Evolutionary conservation across 2,797 vertebrate species (phyloP).

Genomic region (Poeciliopsis presidionis): DNA sequence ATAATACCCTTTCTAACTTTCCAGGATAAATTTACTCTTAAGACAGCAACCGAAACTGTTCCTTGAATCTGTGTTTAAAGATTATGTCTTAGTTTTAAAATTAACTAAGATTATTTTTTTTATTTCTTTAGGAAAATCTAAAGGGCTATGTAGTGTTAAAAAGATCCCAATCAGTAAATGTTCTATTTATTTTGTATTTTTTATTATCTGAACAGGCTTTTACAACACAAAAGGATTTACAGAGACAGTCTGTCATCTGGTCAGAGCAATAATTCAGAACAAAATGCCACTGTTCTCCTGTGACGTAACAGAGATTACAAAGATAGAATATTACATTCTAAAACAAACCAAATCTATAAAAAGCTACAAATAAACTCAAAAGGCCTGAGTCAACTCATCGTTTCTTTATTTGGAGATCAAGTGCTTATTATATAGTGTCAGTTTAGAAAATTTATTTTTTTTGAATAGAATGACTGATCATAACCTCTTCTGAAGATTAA

Average conservation of each 20-base stretch:
- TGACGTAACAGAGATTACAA: constrained; percentile 43
- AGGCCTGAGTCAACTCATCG: constrained; percentile 7
- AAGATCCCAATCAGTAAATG: constrained; percentile 7
- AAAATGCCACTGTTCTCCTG: constrained; percentile 32
- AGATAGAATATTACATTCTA: constrained; percentile 12
- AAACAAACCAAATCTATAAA: constrained; percentile 19
- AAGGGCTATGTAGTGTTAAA: constrained; percentile 4
- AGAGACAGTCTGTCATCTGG: constrained; percentile 38
- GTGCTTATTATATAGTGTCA: background rate
- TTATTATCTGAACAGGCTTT: constrained; percentile 28
- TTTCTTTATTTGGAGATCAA: background rate
- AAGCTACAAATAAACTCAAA: constrained; percentile 8
- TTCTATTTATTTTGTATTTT: constrained; percentile 3
- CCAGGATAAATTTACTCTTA: background rate
- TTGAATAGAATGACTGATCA: background rate
- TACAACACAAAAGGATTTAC: constrained; percentile 44
- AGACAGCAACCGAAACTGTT: background rate
- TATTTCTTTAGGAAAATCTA: background rate
- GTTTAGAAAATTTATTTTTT: background rate
- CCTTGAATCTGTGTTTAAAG: background rate
- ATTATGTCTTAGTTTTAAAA: background rate
- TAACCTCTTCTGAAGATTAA: constrained; percentile 10
- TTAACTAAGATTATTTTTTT: background rate
- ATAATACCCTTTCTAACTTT: background rate
- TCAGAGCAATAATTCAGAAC: constrained; percentile 43